Base-by-base conservation (phyloP, 2,888 invertebrate species). In the Zaprionus lineosus region DNA sequence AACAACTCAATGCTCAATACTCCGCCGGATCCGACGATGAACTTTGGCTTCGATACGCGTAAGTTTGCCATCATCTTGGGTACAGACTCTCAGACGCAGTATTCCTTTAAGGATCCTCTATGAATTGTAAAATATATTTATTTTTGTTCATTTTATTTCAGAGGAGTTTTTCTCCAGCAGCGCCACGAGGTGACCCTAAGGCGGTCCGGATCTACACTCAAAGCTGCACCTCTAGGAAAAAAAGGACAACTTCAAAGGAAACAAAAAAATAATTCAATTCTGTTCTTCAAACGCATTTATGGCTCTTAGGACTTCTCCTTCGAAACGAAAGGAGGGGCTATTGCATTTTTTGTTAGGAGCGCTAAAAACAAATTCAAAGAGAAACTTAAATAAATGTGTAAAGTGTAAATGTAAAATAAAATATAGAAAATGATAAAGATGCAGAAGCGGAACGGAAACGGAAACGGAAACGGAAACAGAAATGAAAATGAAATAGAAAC, bases 121-220 rank as follows among this genome's bases (percentile, higher is more conserved):
- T n/a, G n/a, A n/a, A n/a, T n/a, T n/a, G n/a, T n/a, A 24, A 39
- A 21, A 8, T 31, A 14, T 34, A 44, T 31, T 31, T 24, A 15
- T 0, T 19, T 52, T 28, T 1, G 19, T 48, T 41, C 24, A 46
- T 46, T 56, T 7, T 19, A 51, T n/a, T n/a, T n/a, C 71, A 89
- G 89, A 93, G 93, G 93, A 94, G 91, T 94, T 92, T 92, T 92
- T 93, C 92, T 92, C 94, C 93, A 92, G 94, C 94, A 91, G 92
- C 91, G 88, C 93, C 92, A 90, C 93, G 92, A 91, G 94, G 93
- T 92, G 95, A 95, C 93, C 94, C 86, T 90, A 90, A 89, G 84
- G 84, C 94, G 91, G 31, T 14, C 18, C 5, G 12, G 43, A 9
- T 48, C 36, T 24, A 9, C 11, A 57, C 9, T 26, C n/a, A 40